phyloP scores from a whole-genome alignment of 2,888 invertebrate genomes.

The Choristoneura rosaceana region DNA sequence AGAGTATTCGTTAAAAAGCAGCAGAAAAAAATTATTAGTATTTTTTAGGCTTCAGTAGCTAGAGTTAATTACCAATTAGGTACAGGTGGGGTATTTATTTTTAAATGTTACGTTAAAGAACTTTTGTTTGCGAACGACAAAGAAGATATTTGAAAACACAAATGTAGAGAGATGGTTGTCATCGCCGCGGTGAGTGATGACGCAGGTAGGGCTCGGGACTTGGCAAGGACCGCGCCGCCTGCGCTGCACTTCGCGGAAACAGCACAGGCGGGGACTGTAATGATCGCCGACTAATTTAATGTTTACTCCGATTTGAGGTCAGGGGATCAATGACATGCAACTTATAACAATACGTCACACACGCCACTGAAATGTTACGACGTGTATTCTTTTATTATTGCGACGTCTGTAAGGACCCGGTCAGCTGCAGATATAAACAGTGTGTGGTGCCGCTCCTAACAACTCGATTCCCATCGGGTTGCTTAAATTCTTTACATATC shows the following conservation, averaged over 20 bases:
- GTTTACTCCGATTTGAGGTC: constrained; percentile 35
- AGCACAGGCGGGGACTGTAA: constrained; percentile 12
- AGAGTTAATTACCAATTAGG: background rate
- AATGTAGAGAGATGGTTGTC: constrained; percentile 12
- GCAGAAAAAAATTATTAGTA: background rate
- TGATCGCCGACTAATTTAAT: constrained; percentile 31
- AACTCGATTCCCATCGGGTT: too few species aligned
- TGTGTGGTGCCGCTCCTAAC: too few species aligned
- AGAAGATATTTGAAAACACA: constrained; percentile 11
- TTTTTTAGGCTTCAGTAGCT: background rate
- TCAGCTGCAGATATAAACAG: background rate
- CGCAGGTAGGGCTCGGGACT: constrained; percentile 19
- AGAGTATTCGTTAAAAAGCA: background rate
- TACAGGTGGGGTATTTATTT: background rate
- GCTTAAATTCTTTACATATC: too few species aligned
- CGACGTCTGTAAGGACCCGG: background rate
- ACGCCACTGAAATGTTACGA: background rate
- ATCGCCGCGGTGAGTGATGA: constrained; percentile 29
- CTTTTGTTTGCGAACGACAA: constrained; percentile 13
- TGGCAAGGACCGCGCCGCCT: constrained; percentile 15
- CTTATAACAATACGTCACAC: constrained; percentile 9
- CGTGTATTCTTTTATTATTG: background rate
- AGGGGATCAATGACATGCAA: constrained; percentile 37
- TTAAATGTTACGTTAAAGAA: background rate
- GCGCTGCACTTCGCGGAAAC: constrained; percentile 33